Conservation (phyloP, 2,113 vertebrate species). For the Parus major region DNA sequence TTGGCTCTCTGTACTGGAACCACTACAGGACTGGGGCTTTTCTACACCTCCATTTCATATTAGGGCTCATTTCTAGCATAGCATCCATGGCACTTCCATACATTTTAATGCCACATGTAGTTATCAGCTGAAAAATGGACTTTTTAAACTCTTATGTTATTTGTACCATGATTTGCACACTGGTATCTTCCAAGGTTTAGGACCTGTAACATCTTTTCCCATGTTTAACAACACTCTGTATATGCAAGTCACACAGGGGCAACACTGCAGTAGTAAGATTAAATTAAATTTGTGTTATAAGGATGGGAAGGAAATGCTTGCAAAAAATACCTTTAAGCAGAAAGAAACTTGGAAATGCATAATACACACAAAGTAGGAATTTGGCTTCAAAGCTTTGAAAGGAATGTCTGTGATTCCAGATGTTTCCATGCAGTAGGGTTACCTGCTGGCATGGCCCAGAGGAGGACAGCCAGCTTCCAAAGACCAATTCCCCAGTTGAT, state of each 20-base stretch:
- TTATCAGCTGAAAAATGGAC: not conserved
- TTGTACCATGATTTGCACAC: not conserved
- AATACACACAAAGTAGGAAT: not conserved
- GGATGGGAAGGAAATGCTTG: not conserved
- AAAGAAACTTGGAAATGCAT: not conserved
- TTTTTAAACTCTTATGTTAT: not conserved
- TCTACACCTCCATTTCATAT: not conserved
- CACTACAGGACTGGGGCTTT: not conserved
- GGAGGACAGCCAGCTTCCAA: not conserved
- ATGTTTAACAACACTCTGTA: not conserved
- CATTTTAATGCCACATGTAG: not conserved
- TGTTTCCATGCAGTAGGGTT: not conserved
- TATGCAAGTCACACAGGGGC: not conserved
- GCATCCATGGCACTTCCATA: not conserved
- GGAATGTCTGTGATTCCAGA: not conserved
- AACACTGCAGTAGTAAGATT: not conserved
- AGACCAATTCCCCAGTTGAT: not conserved
- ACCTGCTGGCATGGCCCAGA: not conserved
- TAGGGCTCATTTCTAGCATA: not conserved
- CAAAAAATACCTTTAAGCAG: not conserved
- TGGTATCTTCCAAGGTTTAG: not conserved
- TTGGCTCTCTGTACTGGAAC: not conserved
- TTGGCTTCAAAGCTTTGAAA: not conserved
- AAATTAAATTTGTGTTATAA: not conserved
- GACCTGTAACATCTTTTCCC: not conserved